A percentile compares a stretch with the other conserved stretches of the same genome.
These are phyloP conservation scores for Entomobrya proxima DNA, from an alignment of 2,888 invertebrate genomes.

Conservation along the genomic window DNA sequence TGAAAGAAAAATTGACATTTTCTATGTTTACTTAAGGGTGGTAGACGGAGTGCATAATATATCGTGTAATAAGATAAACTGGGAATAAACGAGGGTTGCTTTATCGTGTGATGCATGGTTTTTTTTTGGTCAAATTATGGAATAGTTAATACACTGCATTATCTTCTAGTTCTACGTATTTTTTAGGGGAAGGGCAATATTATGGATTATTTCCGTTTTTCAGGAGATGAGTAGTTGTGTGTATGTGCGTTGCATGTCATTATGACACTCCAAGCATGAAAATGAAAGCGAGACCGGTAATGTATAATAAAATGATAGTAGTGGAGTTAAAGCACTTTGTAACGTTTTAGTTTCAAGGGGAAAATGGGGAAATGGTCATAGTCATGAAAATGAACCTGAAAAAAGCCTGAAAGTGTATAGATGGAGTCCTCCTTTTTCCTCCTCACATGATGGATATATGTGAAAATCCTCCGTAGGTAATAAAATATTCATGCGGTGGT, in stretches of 20 bases:
- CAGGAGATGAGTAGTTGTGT: not conserved
- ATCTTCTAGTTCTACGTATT: not conserved
- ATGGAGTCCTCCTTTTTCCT: slow-evolving; percentile 21
- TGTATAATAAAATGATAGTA: not conserved
- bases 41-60: too few species aligned
- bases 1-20: slow-evolving; percentile 6
- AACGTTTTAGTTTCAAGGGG: not conserved
- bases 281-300: not conserved
- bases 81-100: not conserved
- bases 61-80: not conserved
- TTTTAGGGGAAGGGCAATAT: not conserved
- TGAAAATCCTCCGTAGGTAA: not conserved
- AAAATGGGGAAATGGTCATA: not conserved
- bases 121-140: slow-evolving; percentile 25
- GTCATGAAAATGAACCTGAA: not conserved
- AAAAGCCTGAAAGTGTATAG: not conserved
- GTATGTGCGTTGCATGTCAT: not conserved
- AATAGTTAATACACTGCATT: slow-evolving; percentile 13
- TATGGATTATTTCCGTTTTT: slow-evolving; percentile 12
- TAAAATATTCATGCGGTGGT: slow-evolving; percentile 35
- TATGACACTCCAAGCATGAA: slow-evolving; percentile 18
- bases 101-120: slow-evolving; percentile 1
- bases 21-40: not conserved
- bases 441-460: not conserved
- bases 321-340: not conserved